Conservation (phyloP, 2,113 vertebrate genomes). For the Patagioenas fasciata region DNA sequence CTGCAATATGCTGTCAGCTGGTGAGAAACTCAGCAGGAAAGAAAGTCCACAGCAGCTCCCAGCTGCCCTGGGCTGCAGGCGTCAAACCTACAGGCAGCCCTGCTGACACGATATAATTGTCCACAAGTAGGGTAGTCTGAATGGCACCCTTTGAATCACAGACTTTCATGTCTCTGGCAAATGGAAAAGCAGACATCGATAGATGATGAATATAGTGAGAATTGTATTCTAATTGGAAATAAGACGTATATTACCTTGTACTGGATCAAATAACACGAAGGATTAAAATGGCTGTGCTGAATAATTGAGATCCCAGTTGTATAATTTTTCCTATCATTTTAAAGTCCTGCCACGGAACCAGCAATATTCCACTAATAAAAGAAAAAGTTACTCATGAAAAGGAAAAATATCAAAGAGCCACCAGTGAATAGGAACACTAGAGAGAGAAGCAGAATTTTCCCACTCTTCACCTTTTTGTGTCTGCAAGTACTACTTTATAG, state of each 20-base stretch:
- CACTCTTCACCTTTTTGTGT: neutral
- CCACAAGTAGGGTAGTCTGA: slow-evolving; percentile 51
- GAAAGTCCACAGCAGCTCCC: neutral
- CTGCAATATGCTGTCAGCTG: neutral
- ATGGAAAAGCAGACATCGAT: slow-evolving; percentile 62
- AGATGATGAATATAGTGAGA: slow-evolving; percentile 64
- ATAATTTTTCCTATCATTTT: slow-evolving; percentile 65
- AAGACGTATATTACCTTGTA: slow-evolving; percentile 56
- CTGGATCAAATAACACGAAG: slow-evolving; percentile 68
- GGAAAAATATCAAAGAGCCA: slow-evolving; percentile 36
- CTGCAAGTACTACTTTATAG: neutral
- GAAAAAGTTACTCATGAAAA: neutral
- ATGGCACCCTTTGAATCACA: slow-evolving; percentile 64
- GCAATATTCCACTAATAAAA: slow-evolving; percentile 63
- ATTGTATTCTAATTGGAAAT: slow-evolving; percentile 69
- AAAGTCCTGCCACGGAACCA: slow-evolving; percentile 2
- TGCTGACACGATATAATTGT: slow-evolving; percentile 53
- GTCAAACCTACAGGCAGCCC: neutral
- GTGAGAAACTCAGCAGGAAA: slow-evolving; percentile 8
- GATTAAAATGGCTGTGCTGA: slow-evolving; percentile 68
- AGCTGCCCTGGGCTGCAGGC: slow-evolving; percentile 17
- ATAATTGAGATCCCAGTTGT: slow-evolving; percentile 67
- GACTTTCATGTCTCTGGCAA: slow-evolving; percentile 54
- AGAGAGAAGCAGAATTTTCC: slow-evolving; percentile 10
- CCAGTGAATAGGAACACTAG: neutral